Evolutionary conservation across 1,140 invertebrate genomes (phyloP), one percentile per base, ranked within the genome.

Genomic region (Lepidurus packardi): DNA sequence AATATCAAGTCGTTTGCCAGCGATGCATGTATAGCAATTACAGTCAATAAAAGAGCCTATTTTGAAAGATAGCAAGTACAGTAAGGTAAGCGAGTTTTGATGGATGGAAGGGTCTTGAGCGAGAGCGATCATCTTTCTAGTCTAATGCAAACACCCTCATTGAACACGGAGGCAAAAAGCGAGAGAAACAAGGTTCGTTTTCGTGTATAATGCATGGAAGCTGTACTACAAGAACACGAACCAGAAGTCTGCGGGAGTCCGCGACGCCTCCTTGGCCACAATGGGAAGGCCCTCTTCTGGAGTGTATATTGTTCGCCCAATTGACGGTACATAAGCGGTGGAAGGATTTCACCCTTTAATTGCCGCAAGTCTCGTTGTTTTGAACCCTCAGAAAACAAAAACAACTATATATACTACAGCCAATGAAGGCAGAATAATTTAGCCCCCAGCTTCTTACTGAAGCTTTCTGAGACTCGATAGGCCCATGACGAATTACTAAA

Each of bases 91-190:
- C 3, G 34, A 34, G 34, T 34, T 34, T 34, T 34, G 34, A 34
- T 34, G 34, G 34, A 34, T 34, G 34, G 34, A 34, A 34, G 34
- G 34, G 34, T 34, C 34, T 34, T 34, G 34, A 34, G 34, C 34
- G 34, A 11, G 74, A 24, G 74, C 11, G 42, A 24, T 73, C 65
- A n/a, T 24, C 65, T 73, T n/a, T n/a, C 16, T 73, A 73, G 24
- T n/a, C 65, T 73, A 73, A 73, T 73, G 24, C 65, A 24, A 73
- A 73, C 65, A 73, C 21, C 53, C 53, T 65, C 21, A 65, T 16
- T 5, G 53, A 7, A n/a, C 16, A 47, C 16, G 45, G 16, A 47
- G 16, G 34, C 10, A 47, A 47, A 47, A 65, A 65, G 13, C 16
- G 53, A 7, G 53, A 21, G 21, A n/a, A 65, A 65, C 7, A 21